Conservation (phyloP, 2,888 invertebrate genomes). For the Acleris emargana region DNA sequence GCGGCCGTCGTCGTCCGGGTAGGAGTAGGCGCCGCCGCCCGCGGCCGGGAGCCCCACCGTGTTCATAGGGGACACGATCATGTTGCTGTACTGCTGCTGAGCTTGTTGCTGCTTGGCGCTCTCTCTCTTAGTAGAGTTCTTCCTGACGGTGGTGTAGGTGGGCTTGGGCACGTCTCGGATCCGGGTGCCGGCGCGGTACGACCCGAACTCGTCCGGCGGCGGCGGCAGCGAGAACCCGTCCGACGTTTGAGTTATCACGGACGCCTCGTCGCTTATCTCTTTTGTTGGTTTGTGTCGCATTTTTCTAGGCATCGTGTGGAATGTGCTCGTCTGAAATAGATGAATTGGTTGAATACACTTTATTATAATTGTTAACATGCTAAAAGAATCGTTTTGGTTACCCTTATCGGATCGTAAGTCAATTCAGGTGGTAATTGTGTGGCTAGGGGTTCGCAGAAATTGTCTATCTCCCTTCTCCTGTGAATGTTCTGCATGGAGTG, state of each 20-base stretch:
- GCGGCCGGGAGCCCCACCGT: conserved; percentile 71
- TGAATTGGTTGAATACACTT: background rate
- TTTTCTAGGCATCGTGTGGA: conserved; percentile 78
- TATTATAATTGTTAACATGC: background rate
- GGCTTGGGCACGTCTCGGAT: conserved; percentile 72
- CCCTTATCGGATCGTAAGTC: conserved; percentile 69
- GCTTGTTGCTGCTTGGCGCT: conserved; percentile 49
- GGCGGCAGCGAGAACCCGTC: conserved; percentile 77
- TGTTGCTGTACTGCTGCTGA: conserved; percentile 54
- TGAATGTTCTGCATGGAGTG: conserved; percentile 75
- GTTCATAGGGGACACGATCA: conserved; percentile 66
- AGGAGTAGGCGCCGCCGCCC: conserved; percentile 68
- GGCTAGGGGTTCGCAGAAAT: conserved; percentile 70
- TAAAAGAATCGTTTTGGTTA: conserved; percentile 44
- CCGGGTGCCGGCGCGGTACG: conserved; percentile 67
- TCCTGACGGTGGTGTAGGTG: conserved; percentile 65
- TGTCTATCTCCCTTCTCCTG: conserved; percentile 70
- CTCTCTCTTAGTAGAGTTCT: conserved; percentile 59
- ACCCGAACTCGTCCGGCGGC: conserved; percentile 75
- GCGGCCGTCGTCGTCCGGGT: conserved; percentile 66
- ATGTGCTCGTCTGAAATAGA: conserved; percentile 72
- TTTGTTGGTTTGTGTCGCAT: conserved; percentile 66
- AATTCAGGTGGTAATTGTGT: conserved; percentile 71
- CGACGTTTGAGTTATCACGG: conserved; percentile 73
- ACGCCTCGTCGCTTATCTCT: conserved; percentile 71